Base-by-base conservation (phyloP, 2,797 vertebrate genomes). In the Centropyge bicolor region DNA sequence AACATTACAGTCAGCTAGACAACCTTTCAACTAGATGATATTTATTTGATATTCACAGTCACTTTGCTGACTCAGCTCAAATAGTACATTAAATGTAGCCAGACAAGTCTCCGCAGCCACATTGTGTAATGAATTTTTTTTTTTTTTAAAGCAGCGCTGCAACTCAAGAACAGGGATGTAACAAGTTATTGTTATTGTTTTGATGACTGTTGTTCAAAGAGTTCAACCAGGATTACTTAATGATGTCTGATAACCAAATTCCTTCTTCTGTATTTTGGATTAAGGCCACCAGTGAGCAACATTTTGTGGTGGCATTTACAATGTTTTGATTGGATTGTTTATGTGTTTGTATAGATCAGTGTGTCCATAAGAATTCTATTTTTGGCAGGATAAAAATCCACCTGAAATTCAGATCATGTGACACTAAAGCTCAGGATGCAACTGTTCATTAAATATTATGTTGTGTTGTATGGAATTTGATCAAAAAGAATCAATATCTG, bases 401-500 rank as follows among this genome's bases (percentile, higher is more conserved):
- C 38, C 20, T 43, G 38, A 75, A 70, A 54, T 77, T 75, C 20
- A 67, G 65, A 76, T 17, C 27, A 66, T 36, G 24, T n/a, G 46
- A 61, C 19, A 49, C 20, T 41, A 60, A 78, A 82, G 68, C 88
- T 90, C 87, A 92, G 89, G 85, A 87, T 79, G 40, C 46, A 31
- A 49, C 54, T 78, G n/a, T 36, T 67, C 16, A 71, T 59, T 46
- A 64, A 52, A 49, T 74, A 55, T 40, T 45, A 13, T 13, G 35
- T 61, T 3, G 17, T 76, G n/a, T 66, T 68, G 17, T 75, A n/a
- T 63, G 43, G 54, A 74, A 74, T 70, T 56, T 75, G 57, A 64
- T 79, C 7, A 64, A 19, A 70, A 45, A 59, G 8, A 63, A 62
- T 66, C 14, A 40, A 68, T 54, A 57, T 11, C 43, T 45, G 35